A percentile compares a stretch with the other conserved stretches of the same genome.
phyloP scores from a whole-genome alignment of 2,113 vertebrate species.

The Scortum barcoo region DNA sequence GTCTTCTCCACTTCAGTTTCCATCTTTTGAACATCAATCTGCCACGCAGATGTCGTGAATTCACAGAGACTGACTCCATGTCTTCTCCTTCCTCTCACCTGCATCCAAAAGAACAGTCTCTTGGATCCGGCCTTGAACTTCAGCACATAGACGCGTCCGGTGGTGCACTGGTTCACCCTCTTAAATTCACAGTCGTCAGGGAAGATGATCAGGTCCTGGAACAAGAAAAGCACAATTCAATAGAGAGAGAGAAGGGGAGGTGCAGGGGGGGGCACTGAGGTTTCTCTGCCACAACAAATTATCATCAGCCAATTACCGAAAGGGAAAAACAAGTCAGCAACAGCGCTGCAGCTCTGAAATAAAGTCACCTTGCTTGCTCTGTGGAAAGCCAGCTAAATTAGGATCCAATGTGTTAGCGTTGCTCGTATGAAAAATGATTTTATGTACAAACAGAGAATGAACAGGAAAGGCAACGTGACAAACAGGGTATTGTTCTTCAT shows the following conservation, averaged over 20 bases:
- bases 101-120: constrained; percentile 99
- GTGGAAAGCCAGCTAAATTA: background rate
- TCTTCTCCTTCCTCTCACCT: constrained; percentile 82
- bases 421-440: background rate
- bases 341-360: constrained; percentile 1
- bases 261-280: background rate
- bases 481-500: background rate
- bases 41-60: background rate
- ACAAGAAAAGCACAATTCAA: background rate
- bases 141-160: constrained; percentile 95
- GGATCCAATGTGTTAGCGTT: background rate
- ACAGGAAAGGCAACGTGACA: background rate
- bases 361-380: constrained; percentile 13
- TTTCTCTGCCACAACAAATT: constrained; percentile 21
- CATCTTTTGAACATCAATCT: constrained; percentile 1
- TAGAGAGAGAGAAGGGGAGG: too few species aligned
- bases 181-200: constrained; percentile 99
- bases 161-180: constrained; percentile 94
- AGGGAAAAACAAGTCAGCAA: background rate
- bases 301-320: background rate
- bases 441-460: background rate
- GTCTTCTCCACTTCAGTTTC: constrained; percentile 2
- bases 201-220: constrained; percentile 96
- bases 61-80: background rate
- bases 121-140: constrained; percentile 98